Evolutionary conservation across 64 coral and sea anemone species (phyloP).

Genomic region (Montipora cactus): DNA sequence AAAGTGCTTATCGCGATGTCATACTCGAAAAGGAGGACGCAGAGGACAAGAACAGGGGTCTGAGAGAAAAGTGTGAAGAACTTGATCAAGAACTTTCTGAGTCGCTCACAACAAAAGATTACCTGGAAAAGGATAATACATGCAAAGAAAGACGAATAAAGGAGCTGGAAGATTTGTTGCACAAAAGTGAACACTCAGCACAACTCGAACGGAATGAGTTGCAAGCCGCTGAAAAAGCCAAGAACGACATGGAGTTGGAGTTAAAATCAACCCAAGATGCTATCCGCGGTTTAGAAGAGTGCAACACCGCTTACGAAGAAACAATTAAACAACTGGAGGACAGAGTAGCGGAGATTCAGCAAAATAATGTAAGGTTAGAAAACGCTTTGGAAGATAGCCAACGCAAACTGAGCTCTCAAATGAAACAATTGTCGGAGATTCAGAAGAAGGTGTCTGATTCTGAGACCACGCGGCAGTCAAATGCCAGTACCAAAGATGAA

Average conservation of each 20-base stretch:
- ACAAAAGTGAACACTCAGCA: slow-evolving; percentile 8
- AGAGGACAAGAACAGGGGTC: slow-evolving; percentile 4
- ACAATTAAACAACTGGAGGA: slow-evolving; percentile 4
- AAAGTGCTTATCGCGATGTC: slow-evolving; percentile 18
- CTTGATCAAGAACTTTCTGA: not conserved
- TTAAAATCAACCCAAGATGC: not conserved
- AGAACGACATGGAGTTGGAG: slow-evolving; percentile 14
- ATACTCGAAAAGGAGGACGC: slow-evolving; percentile 17
- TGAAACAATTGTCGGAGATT: not conserved
- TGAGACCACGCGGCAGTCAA: slow-evolving; percentile 2
- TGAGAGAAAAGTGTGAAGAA: not conserved
- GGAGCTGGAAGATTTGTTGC: slow-evolving; percentile 11
- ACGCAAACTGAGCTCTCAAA: slow-evolving; percentile 3
- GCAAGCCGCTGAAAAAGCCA: not conserved
- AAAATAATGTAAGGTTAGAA: slow-evolving; percentile 10
- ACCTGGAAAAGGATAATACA: not conserved
- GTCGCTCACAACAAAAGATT: slow-evolving; percentile 11
- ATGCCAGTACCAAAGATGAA: slow-evolving; percentile 10
- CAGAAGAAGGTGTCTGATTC: slow-evolving; percentile 21
- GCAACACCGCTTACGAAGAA: slow-evolving; percentile 25
- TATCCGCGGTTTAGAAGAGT: not conserved
- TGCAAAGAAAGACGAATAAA: slow-evolving; percentile 19
- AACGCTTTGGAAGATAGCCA: slow-evolving; percentile 6
- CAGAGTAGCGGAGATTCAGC: not conserved
- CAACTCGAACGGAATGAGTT: slow-evolving; percentile 47